Percentiles rank a stretch among this genome's conserved stretches.
Evolutionary conservation across 2,888 invertebrate species (phyloP).

Genomic region (Phasia obesa): DNA sequence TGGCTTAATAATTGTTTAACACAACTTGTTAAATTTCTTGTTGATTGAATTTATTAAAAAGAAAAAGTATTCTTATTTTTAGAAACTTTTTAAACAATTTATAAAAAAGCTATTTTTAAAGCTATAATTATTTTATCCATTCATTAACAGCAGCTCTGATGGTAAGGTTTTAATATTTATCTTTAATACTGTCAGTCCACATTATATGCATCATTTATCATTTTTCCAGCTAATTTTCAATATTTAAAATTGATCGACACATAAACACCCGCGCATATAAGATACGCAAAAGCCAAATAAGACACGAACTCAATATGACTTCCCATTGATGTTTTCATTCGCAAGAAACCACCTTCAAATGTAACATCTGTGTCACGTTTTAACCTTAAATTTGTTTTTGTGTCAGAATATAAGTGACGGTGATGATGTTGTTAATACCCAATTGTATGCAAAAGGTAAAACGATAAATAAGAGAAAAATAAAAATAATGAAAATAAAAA

Average conservation of each 20-base stretch:
- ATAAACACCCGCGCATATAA: neutral
- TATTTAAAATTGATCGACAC: slow-evolving; percentile 14
- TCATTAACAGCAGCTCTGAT: too few species aligned
- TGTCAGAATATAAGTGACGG: slow-evolving; percentile 34
- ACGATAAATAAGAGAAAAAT: neutral
- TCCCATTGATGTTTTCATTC: neutral
- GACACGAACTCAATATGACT: neutral
- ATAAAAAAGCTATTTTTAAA: too few species aligned
- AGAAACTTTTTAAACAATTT: too few species aligned
- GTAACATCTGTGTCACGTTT: slow-evolving; percentile 27
- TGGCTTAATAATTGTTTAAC: too few species aligned
- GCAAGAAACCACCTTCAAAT: neutral
- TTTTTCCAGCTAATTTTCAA: neutral
- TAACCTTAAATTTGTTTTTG: slow-evolving; percentile 25
- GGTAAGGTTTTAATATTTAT: too few species aligned
- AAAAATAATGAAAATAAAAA: neutral
- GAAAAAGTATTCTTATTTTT: too few species aligned
- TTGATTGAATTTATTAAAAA: too few species aligned
- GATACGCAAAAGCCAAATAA: slow-evolving; percentile 2
- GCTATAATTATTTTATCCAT: too few species aligned
- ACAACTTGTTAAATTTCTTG: too few species aligned
- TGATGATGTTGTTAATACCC: slow-evolving; percentile 6
- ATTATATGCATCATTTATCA: neutral
- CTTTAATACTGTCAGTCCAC: neutral
- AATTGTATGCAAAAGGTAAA: neutral